Percentiles rank a stretch among this genome's conserved stretches.
Evolutionary conservation across 1,140 invertebrate genomes (phyloP).

Genomic region (Bombus pyrosoma): DNA sequence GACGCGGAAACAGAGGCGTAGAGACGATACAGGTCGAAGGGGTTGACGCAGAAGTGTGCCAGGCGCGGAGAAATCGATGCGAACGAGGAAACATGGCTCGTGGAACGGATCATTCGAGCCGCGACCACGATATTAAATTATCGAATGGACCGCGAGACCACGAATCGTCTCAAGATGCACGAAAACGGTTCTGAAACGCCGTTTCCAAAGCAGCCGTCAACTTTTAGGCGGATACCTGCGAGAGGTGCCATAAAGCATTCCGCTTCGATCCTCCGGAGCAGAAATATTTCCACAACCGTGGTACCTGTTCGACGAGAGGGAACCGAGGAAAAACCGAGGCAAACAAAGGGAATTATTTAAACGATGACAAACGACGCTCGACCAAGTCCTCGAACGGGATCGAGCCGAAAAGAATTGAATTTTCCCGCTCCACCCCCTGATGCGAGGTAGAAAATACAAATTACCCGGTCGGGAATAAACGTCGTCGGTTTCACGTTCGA

Average conservation of each 20-base stretch:
- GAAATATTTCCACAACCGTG: neutral
- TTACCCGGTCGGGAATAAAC: constrained; percentile 68
- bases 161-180: neutral
- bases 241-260: constrained; percentile 56
- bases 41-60: constrained; percentile 12
- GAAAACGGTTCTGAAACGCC: neutral
- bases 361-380: constrained; percentile 76
- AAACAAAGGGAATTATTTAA: constrained; percentile 73
- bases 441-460: constrained; percentile 70
- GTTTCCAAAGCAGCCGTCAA: neutral
- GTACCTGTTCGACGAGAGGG: constrained; percentile 15
- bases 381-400: neutral
- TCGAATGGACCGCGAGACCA: constrained; percentile 15
- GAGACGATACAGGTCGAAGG: neutral
- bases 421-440: constrained; percentile 71
- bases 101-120: neutral
- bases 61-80: constrained; percentile 18
- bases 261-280: constrained; percentile 12
- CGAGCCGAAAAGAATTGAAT: constrained; percentile 68
- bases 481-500: constrained; percentile 54
- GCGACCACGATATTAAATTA: constrained; percentile 23
- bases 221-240: constrained; percentile 32
- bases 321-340: constrained; percentile 20
- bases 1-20: too few relatives aligned
- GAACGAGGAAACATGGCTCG: constrained; percentile 22